Conservation (phyloP, 1,140 invertebrate species). For the Acyrthosiphon pisum region DNA sequence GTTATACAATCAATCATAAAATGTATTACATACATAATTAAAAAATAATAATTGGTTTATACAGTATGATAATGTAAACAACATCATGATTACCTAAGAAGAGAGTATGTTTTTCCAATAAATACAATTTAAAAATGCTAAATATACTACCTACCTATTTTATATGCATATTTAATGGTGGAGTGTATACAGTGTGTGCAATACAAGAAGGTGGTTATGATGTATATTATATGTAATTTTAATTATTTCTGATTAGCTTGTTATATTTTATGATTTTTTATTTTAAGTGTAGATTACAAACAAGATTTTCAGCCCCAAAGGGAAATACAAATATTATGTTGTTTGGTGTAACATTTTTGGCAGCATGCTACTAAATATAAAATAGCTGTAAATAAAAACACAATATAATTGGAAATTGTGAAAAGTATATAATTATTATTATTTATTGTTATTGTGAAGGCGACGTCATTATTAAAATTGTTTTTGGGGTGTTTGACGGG, state of each 20-base stretch:
- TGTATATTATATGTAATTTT: neutral
- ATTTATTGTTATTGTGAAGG: neutral
- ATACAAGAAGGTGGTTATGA: neutral
- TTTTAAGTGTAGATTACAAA: neutral
- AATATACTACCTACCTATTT: neutral
- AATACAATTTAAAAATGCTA: neutral
- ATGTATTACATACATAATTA: neutral
- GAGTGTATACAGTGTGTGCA: neutral
- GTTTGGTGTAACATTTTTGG: neutral
- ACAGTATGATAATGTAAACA: neutral
- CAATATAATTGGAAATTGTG: neutral
- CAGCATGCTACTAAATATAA: neutral
- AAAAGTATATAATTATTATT: slow-evolving; percentile 6
- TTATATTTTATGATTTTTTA: neutral
- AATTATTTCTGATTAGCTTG: neutral
- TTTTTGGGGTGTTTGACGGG: slow-evolving; percentile 37
- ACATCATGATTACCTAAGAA: neutral
- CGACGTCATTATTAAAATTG: slow-evolving; percentile 35
- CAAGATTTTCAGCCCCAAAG: neutral
- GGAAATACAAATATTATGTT: neutral
- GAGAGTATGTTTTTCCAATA: neutral
- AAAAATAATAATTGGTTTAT: neutral
- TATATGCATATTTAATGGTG: neutral
- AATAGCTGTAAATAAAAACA: neutral
- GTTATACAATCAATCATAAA: neutral